A percentile compares a stretch with the other conserved stretches of the same genome.
These are phyloP conservation scores for Percina caprodes DNA, from an alignment of 2,113 vertebrate genomes.

Conservation along the genomic window DNA sequence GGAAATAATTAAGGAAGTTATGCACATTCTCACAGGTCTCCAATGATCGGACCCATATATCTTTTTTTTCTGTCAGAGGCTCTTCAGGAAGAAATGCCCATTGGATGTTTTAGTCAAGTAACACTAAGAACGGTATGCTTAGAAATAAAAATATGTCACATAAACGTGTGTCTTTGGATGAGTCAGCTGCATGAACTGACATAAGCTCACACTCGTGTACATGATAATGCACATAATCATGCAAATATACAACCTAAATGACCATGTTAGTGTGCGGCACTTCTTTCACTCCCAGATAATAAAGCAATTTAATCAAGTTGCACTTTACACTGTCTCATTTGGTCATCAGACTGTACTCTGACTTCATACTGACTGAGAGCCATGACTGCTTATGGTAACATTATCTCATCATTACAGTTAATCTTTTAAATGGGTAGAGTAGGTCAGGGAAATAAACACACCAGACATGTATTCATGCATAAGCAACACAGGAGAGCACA, in stretches of 20 bases:
- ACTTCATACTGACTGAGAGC: conserved; percentile 14
- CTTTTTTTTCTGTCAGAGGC: neutral
- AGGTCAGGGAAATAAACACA: neutral
- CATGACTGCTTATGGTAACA: neutral
- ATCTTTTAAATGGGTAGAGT: neutral
- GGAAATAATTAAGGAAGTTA: neutral
- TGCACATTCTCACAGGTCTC: neutral
- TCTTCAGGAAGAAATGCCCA: conserved; percentile 16
- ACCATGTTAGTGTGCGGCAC: neutral
- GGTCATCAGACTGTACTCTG: conserved; percentile 50
- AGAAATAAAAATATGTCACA: conserved; percentile 17
- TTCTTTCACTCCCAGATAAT: conserved; percentile 25
- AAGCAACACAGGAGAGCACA: neutral
- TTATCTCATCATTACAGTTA: neutral
- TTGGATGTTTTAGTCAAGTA: conserved; percentile 13
- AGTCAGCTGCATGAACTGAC: conserved; percentile 30
- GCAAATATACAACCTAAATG: conserved; percentile 41
- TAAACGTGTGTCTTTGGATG: conserved; percentile 9
- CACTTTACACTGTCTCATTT: conserved; percentile 58
- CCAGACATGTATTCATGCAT: neutral
- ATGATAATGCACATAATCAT: neutral
- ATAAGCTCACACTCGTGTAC: neutral
- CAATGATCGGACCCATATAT: neutral
- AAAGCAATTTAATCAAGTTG: conserved; percentile 49
- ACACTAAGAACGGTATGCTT: conserved; percentile 16